Evolutionary conservation across 2,113 vertebrate genomes (phyloP).

Genomic region (Furnarius figulus): DNA sequence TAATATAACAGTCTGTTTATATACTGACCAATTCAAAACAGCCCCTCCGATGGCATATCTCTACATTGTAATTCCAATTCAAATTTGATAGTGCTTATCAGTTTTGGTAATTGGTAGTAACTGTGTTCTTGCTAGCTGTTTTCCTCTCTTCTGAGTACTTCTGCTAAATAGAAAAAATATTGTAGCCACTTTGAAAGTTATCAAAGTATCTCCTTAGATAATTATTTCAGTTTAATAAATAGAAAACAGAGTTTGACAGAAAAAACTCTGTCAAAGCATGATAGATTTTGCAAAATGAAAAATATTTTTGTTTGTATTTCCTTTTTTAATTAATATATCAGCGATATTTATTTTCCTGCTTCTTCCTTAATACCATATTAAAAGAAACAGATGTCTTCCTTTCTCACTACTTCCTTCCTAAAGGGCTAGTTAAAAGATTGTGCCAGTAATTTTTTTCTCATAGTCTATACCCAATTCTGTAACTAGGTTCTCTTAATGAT

Average conservation of each 20-base stretch:
- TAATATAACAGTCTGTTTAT: not conserved
- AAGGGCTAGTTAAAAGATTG: not conserved
- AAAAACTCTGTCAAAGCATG: not conserved
- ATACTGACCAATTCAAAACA: not conserved
- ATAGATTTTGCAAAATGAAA: not conserved
- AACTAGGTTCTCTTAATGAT: not conserved
- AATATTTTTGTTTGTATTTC: not conserved
- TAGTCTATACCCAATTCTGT: not conserved
- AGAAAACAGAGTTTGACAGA: not conserved
- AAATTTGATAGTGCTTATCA: not conserved
- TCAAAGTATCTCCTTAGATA: not conserved
- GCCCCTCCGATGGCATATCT: rapidly evolving
- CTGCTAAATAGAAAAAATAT: not conserved
- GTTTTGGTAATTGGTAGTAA: not conserved
- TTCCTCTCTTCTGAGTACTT: not conserved
- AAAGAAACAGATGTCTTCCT: not conserved
- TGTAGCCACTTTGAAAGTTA: not conserved
- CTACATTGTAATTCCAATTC: not conserved
- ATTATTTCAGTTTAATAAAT: not conserved
- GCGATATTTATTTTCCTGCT: not conserved
- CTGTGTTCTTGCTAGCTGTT: not conserved
- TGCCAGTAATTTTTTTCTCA: not conserved
- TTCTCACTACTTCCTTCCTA: not conserved
- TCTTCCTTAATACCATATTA: not conserved
- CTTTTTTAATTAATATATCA: not conserved